phyloP scores from a whole-genome alignment of 1,140 invertebrate genomes.

The Halesus radiatus region DNA sequence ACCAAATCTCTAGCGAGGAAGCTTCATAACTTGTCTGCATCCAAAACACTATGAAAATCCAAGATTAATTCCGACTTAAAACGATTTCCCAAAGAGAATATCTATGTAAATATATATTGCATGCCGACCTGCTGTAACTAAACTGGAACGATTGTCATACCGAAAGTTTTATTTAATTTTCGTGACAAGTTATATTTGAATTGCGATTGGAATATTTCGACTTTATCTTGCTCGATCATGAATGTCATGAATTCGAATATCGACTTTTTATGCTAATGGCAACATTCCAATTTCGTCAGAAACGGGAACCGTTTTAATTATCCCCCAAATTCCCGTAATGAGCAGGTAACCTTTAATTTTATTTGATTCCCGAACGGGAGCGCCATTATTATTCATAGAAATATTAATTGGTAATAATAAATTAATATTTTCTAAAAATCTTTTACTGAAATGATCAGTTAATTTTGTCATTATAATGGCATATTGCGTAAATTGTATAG shows the following conservation, averaged over 20 bases:
- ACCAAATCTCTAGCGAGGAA: no score
- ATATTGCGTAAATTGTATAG: no score
- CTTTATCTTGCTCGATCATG: conserved; percentile 46
- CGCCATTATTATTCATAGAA: no score
- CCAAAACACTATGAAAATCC: no score
- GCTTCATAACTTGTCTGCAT: no score
- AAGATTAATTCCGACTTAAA: background rate
- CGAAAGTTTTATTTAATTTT: conserved; percentile 43
- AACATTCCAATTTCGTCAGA: background rate
- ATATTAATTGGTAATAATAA: no score
- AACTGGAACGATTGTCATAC: conserved; percentile 1
- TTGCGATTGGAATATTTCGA: conserved; percentile 22
- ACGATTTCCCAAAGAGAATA: conserved; percentile 30
- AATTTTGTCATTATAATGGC: no score
- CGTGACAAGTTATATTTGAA: conserved; percentile 40
- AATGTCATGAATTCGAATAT: conserved; percentile 37
- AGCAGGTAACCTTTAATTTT: no score
- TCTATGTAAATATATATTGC: conserved; percentile 46
- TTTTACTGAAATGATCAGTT: no score
- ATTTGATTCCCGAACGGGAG: no score
- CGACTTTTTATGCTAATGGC: conserved; percentile 15
- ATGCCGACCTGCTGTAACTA: conserved; percentile 35
- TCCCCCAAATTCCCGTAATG: background rate
- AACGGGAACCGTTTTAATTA: background rate
- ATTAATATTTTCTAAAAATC: no score